Conservation (phyloP, 2,888 invertebrate genomes). For the Latrodectus elegans region DNA sequence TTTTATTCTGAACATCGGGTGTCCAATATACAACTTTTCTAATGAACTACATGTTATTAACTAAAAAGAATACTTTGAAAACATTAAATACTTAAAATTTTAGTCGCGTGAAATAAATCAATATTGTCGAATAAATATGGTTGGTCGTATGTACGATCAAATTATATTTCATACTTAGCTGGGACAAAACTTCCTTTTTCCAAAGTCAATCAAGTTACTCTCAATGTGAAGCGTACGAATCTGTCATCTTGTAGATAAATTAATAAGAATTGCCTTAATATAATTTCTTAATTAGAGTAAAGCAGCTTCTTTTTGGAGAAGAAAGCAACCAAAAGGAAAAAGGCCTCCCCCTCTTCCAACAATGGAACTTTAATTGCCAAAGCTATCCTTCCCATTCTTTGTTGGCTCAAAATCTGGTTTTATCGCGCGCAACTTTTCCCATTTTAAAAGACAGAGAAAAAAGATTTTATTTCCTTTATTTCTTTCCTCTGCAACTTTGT, state of each 20-base stretch:
- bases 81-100: too few relatives aligned
- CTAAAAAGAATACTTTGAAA: too few relatives aligned
- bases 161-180: not conserved
- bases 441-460: conserved; percentile 56
- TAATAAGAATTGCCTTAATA: conserved; percentile 61
- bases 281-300: conserved; percentile 67
- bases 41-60: too few relatives aligned
- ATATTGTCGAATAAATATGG: not conserved
- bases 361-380: conserved; percentile 66
- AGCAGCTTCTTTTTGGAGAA: conserved; percentile 33
- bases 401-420: conserved; percentile 61
- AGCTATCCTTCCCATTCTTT: conserved; percentile 46
- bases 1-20: too few relatives aligned
- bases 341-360: conserved; percentile 38
- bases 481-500: conserved; percentile 26
- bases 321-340: conserved; percentile 6
- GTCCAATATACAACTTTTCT: too few relatives aligned
- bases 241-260: conserved; percentile 54
- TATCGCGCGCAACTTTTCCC: conserved; percentile 47
- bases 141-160: not conserved
- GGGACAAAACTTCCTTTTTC: conserved; percentile 7
- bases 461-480: conserved; percentile 29
- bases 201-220: not conserved
- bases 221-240: conserved; percentile 7
- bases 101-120: not conserved